Base-by-base conservation (phyloP, 2,113 vertebrate species). In the Brienomyrus longianalis region DNA sequence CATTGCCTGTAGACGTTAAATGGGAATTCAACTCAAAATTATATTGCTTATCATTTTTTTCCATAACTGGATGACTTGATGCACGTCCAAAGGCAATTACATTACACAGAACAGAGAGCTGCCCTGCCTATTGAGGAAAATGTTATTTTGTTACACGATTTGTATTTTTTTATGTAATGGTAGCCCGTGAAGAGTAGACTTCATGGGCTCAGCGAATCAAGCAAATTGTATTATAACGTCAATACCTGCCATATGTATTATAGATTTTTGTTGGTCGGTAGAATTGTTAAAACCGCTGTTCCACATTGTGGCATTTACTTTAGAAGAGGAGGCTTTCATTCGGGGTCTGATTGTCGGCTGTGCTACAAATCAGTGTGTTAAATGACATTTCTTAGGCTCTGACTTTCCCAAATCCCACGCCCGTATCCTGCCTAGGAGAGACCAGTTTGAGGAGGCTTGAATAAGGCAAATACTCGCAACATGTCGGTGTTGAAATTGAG, bases 71-170 rank as follows among this genome's bases (percentile, higher is more conserved):
- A 43, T 80, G 74, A 43, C 74, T 80, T 43, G 74, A 80, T 80
- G 74, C 35, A 39, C 74, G 10, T 43, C 74, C 74, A 80, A 80
- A 80, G 74, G 74, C 74, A 80, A 80, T 80, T 80, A 80, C 31
- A 80, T 80, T 39, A 43, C 31, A 80, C 74, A 80, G 74, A 80
- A 80, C 74, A 80, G 74, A 80, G 74, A 80, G 74, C 74, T 80
- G 17, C 17, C 35, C 74, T 80, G 74, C 74, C 31, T 80, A 35
- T 80, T 80, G 74, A 80, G 74, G 35, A 80, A 80, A 80, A 80
- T 35, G 31, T 80, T 77, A 77, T 17, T 80, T 80, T 80, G 31
- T 80, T 80, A 80, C 35, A 43, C 74, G 43, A 80, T 43, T 17
- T 80, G 13, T 80, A 80, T 80, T 80, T 43, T 43, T 19, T 39